Percentiles rank a stretch among this genome's conserved stretches.
These are phyloP conservation scores for Hippocampus kuda DNA, from an alignment of 2,797 vertebrate species.

Conservation along the genomic window DNA sequence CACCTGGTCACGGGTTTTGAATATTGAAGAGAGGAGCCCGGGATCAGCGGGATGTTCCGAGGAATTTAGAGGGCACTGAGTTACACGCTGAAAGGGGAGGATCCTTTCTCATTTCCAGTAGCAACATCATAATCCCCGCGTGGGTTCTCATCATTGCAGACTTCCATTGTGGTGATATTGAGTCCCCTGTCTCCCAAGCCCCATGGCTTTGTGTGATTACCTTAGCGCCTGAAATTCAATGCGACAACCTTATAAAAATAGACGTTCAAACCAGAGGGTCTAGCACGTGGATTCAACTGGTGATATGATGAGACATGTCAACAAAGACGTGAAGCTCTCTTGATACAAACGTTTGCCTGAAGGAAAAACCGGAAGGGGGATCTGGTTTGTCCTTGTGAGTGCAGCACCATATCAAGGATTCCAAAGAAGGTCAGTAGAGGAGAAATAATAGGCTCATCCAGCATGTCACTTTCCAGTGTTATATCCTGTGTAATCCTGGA, in stretches of 20 bases:
- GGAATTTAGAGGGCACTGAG: constrained; percentile 35
- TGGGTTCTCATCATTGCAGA: constrained; percentile 17
- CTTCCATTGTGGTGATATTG: constrained; percentile 8
- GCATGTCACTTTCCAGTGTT: constrained; percentile 36
- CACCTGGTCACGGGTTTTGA: background rate
- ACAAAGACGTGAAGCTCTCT: background rate
- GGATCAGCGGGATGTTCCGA: constrained; percentile 34
- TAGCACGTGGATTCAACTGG: background rate
- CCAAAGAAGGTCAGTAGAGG: constrained; percentile 34
- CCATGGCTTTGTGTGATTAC: constrained; percentile 3
- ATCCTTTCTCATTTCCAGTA: constrained; percentile 39
- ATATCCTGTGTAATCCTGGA: constrained; percentile 49
- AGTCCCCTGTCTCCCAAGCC: background rate
- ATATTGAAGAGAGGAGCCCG: constrained; percentile 16
- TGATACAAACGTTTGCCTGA: background rate
- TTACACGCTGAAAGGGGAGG: constrained; percentile 18
- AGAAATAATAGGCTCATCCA: constrained; percentile 50
- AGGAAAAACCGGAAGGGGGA: constrained; percentile 8
- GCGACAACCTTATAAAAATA: constrained; percentile 28
- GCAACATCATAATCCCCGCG: constrained; percentile 31
- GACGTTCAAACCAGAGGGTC: constrained; percentile 10
- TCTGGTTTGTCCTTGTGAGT: constrained; percentile 12
- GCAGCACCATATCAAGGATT: constrained; percentile 23
- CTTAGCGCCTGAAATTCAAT: background rate
- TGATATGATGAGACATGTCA: background rate